Evolutionary conservation across 2,797 vertebrate species (phyloP).

Genomic region (Pogoniulus pusillus): DNA sequence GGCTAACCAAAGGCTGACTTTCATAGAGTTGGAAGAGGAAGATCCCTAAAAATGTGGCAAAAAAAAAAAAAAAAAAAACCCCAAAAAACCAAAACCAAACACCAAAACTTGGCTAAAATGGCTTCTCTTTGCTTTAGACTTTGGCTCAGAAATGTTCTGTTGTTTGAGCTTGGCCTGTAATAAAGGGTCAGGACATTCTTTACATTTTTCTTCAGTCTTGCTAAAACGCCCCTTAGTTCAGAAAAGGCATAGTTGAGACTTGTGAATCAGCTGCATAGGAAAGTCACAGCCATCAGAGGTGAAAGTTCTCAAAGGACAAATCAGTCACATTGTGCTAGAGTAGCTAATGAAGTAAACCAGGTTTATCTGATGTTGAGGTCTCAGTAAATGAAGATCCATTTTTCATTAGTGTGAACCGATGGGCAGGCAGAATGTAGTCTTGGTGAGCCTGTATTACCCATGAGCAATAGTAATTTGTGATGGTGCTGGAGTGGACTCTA

Average conservation of each 20-base stretch:
- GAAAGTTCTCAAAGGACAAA: not conserved
- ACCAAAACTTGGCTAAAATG: conserved; percentile 29
- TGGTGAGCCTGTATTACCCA: not conserved
- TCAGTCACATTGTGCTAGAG: not conserved
- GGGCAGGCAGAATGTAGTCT: not conserved
- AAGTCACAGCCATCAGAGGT: not conserved
- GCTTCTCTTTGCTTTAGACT: conserved; percentile 45
- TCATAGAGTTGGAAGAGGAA: conserved; percentile 1
- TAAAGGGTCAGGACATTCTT: conserved; percentile 47
- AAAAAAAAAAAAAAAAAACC: not conserved
- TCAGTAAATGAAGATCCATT: not conserved
- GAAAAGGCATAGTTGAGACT: not conserved
- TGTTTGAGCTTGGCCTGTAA: conserved; percentile 39
- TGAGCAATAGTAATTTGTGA: not conserved
- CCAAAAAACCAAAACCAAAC: too few species aligned
- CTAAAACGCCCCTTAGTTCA: conserved; percentile 8
- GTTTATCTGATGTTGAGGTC: not conserved
- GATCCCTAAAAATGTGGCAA: conserved; percentile 12
- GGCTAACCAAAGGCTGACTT: conserved; percentile 16
- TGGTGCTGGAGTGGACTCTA: not conserved
- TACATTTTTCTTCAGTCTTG: conserved; percentile 25
- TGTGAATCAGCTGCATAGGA: not conserved
- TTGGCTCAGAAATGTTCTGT: conserved; percentile 42
- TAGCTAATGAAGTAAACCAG: not conserved
- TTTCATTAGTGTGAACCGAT: not conserved